Percentiles rank a stretch among this genome's conserved stretches.
These are phyloP conservation scores for Macropodus opercularis DNA, from an alignment of 2,797 vertebrate genomes.

Conservation along the genomic window DNA sequence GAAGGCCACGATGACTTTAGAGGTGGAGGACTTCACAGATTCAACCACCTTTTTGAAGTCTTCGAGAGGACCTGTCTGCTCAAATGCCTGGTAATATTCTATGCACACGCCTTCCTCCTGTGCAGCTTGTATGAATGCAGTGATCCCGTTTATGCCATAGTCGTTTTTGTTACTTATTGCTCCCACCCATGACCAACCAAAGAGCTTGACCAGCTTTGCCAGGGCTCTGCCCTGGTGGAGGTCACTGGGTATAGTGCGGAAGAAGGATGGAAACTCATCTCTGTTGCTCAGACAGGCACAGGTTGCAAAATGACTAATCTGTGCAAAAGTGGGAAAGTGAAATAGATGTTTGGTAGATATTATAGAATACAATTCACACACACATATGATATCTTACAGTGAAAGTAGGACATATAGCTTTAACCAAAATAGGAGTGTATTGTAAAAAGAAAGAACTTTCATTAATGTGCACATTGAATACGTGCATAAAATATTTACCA, in stretches of 20 bases:
- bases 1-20: constrained; percentile 81
- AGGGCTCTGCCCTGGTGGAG: constrained; percentile 81
- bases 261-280: constrained; percentile 79
- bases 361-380: too few species aligned
- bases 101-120: constrained; percentile 79
- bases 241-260: constrained; percentile 83
- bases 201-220: constrained; percentile 77
- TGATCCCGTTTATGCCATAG: constrained; percentile 78
- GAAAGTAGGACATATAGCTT: constrained; percentile 1
- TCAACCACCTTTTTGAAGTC: constrained; percentile 59
- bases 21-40: constrained; percentile 64
- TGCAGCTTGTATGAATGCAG: constrained; percentile 71
- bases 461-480: too few species aligned
- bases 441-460: too few species aligned
- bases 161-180: constrained; percentile 77
- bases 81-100: constrained; percentile 78
- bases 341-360: background rate
- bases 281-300: constrained; percentile 82
- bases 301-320: constrained; percentile 85
- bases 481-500: too few species aligned
- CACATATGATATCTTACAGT: too few species aligned
- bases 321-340: constrained; percentile 6
- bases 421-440: constrained; percentile 4
- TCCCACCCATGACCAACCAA: constrained; percentile 84
- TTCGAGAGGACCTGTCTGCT: constrained; percentile 58